phyloP scores from a whole-genome alignment of 1,140 invertebrate species.

The Drosophila virilis region DNA sequence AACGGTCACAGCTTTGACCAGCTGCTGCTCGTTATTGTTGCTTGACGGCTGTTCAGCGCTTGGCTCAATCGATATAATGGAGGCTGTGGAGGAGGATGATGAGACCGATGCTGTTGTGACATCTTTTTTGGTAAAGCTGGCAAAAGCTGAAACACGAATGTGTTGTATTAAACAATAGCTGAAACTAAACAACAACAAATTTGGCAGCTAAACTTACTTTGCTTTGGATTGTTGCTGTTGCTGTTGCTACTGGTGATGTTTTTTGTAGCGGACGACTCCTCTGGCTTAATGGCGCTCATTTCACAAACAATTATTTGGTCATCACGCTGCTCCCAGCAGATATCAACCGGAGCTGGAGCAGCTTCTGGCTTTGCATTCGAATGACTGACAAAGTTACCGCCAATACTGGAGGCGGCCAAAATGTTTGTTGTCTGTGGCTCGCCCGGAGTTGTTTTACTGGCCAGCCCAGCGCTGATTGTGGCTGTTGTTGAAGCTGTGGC shows the following conservation, averaged over 20 bases:
- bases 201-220: constrained; percentile 47
- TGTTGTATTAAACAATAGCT: constrained; percentile 42
- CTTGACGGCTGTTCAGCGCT: constrained; percentile 18
- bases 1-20: constrained; percentile 25
- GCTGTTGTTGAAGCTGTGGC: constrained; percentile 25
- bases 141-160: constrained; percentile 47
- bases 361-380: constrained; percentile 29
- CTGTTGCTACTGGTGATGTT: constrained; percentile 3
- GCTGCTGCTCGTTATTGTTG: constrained; percentile 34
- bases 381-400: constrained; percentile 21
- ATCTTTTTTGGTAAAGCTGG: constrained; percentile 78
- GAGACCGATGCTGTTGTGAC: constrained; percentile 47
- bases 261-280: constrained; percentile 38
- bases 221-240: constrained; percentile 55
- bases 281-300: constrained; percentile 64
- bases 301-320: constrained; percentile 73
- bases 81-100: constrained; percentile 65
- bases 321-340: constrained; percentile 48
- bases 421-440: constrained; percentile 23
- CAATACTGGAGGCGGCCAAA: constrained; percentile 6
- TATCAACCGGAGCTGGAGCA: constrained; percentile 15
- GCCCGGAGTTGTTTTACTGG: constrained; percentile 21
- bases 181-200: constrained; percentile 7
- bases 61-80: constrained; percentile 66
- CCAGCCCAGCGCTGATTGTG: constrained; percentile 8